Conservation (phyloP, 2,888 invertebrate species). For the Agonum fuliginosum region DNA sequence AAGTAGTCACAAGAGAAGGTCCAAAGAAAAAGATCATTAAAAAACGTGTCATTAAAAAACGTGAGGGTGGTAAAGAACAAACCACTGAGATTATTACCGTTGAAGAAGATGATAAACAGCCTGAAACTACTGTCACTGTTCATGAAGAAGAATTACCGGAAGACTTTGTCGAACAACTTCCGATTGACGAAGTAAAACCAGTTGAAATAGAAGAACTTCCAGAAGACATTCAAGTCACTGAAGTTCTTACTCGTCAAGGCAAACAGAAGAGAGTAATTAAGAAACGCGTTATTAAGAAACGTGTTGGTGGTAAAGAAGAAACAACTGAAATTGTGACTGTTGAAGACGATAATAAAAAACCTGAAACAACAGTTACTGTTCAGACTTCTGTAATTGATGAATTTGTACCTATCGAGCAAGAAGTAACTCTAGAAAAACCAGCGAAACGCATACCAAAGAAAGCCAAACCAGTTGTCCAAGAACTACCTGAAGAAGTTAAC, state of each 20-base stretch:
- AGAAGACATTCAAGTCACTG: slow-evolving; percentile 67
- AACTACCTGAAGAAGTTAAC: slow-evolving; percentile 66
- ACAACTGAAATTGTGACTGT: slow-evolving; percentile 69
- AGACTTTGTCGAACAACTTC: slow-evolving; percentile 60
- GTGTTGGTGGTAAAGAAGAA: slow-evolving; percentile 66
- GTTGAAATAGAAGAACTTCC: slow-evolving; percentile 57
- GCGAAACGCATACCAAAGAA: slow-evolving; percentile 62
- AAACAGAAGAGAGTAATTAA: slow-evolving; percentile 66
- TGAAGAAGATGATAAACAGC: slow-evolving; percentile 63
- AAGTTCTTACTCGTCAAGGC: slow-evolving; percentile 66
- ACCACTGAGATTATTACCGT: slow-evolving; percentile 70
- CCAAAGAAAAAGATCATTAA: slow-evolving; percentile 68
- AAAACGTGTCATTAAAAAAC: slow-evolving; percentile 70
- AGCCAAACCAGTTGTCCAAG: slow-evolving; percentile 55
- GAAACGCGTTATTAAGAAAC: slow-evolving; percentile 65
- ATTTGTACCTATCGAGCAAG: slow-evolving; percentile 62
- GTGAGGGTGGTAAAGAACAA: slow-evolving; percentile 69
- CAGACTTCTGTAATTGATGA: slow-evolving; percentile 63
- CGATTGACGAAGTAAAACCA: slow-evolving; percentile 58
- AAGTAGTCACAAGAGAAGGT: slow-evolving; percentile 68
- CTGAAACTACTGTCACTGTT: slow-evolving; percentile 68
- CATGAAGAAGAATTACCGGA: slow-evolving; percentile 66
- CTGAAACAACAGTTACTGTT: slow-evolving; percentile 67
- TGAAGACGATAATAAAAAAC: slow-evolving; percentile 71
- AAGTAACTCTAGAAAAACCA: slow-evolving; percentile 63